Evolutionary conservation across 2,888 invertebrate species (phyloP).

Genomic region (Chrysolina oricalcia): DNA sequence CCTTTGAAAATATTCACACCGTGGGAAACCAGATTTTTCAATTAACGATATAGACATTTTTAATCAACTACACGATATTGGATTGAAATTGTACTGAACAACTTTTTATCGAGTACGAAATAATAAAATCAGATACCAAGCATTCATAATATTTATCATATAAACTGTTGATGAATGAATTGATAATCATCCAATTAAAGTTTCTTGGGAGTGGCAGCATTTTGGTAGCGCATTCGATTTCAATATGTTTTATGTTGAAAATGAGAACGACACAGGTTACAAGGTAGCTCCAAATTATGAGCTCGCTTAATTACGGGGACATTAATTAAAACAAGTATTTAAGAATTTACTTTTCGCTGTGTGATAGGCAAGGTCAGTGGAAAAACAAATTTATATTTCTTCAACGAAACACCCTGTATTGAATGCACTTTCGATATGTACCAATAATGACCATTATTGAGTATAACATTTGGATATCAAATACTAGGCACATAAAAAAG

Average conservation of each 20-base stretch:
- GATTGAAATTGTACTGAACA: conserved; percentile 48
- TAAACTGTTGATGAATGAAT: conserved; percentile 51
- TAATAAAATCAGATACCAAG: conserved; percentile 53
- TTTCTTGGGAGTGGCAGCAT: conserved; percentile 1
- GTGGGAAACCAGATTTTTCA: conserved; percentile 55
- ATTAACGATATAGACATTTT: conserved; percentile 52
- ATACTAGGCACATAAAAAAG: no score
- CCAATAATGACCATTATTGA: no score
- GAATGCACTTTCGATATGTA: no score
- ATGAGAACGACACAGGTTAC: neutral
- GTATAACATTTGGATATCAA: no score
- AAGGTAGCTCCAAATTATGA: neutral
- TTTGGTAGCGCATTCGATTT: neutral
- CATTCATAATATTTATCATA: conserved; percentile 46
- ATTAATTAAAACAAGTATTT: no score
- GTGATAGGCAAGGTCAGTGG: no score
- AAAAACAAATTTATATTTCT: no score
- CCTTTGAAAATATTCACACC: conserved; percentile 49
- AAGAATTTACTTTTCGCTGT: no score
- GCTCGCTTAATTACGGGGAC: no score
- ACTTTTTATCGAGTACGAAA: conserved; percentile 53
- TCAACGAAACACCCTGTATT: no score
- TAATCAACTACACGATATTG: conserved; percentile 52
- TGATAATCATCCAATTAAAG: conserved; percentile 50
- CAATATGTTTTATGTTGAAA: neutral